Base-by-base conservation (phyloP, 2,113 vertebrate genomes). In the Syngnathus scovelli region DNA sequence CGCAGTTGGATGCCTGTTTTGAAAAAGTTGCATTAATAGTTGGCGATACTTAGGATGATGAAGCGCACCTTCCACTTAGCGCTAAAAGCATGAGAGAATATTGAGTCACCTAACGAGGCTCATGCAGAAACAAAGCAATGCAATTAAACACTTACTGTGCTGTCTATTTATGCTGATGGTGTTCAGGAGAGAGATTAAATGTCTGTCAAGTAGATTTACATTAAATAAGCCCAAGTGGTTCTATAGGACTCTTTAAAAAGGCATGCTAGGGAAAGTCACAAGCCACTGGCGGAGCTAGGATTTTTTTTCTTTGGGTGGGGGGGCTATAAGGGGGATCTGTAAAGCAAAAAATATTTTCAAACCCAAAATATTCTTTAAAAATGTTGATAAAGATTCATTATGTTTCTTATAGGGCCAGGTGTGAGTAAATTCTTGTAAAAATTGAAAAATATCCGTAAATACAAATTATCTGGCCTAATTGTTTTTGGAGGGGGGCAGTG, bases 91-190 rank as follows among this genome's bases (percentile, higher is more conserved):
- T 5, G 19, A 19, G 38, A 19, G 37, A 61, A 61, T 11, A 61
- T 61, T 39, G 39, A 61, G 59, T 21, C 60, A 15, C 60, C 60
- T 61, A 61, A 61, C 38, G 38, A 61, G 60, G 60, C 60, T 61
- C 39, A 41, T 23, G 37, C 60, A 21, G 60, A 41, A 61, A 61
- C 39, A 61, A 61, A 61, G 19, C 10, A 21, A 43, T 41, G 60
- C 60, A 43, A 41, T 41, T 61, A 61, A 61, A 61, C 60, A 41
- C 60, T 43, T 61, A 61, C 60, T 21, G 19, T 43, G 60, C 38
- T 61, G 60, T 41, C 37, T 61, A n/a, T 61, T 38, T 61, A 61
- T 61, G 19, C 59, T 61, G 18, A 58, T 36, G 55, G 55, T 36
- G 55, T 58, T 58, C 27, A 36, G 55, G 55, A 36, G 55, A 27